phyloP scores from a whole-genome alignment of 2,113 vertebrate genomes.

The Paedocypris sp. region DNA sequence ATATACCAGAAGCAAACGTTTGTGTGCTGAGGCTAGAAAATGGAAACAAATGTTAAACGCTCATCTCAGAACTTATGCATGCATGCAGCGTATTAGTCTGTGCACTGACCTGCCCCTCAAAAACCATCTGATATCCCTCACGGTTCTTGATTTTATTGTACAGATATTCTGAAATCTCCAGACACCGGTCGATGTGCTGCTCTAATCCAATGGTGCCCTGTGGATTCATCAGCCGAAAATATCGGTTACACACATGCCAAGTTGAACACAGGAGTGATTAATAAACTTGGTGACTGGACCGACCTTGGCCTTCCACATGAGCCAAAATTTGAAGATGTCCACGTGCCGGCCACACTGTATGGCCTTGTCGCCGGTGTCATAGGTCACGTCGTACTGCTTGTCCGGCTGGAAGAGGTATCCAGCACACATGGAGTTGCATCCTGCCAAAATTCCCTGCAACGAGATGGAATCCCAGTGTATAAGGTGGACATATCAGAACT shows the following conservation, averaged over 20 bases:
- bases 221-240: not conserved
- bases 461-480: too few relatives aligned
- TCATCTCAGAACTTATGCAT: not conserved
- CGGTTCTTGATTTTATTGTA: constrained; percentile 93
- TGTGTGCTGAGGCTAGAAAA: constrained; percentile 85
- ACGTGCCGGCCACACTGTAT: constrained; percentile 96
- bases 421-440: constrained; percentile 97
- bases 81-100: not conserved
- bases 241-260: not conserved
- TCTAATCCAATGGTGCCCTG: constrained; percentile 96
- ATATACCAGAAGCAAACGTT: constrained; percentile 98
- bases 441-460: constrained; percentile 78
- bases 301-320: constrained; percentile 99
- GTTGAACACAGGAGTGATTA: too few relatives aligned
- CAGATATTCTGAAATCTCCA: constrained; percentile 90
- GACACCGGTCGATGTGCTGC: constrained; percentile 92
- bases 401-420: constrained; percentile 97
- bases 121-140: constrained; percentile 95
- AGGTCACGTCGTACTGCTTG: constrained; percentile 93
- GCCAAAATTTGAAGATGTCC: constrained; percentile 99
- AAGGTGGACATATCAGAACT: too few relatives aligned
- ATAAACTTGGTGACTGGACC: too few relatives aligned
- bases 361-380: constrained; percentile 94
- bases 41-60: not conserved
- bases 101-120: constrained; percentile 75